These are phyloP conservation scores for Chondrosia reniformis DNA, from an alignment of 37 sponge, comb jelly and placozoan species.

Conservation along the genomic window DNA sequence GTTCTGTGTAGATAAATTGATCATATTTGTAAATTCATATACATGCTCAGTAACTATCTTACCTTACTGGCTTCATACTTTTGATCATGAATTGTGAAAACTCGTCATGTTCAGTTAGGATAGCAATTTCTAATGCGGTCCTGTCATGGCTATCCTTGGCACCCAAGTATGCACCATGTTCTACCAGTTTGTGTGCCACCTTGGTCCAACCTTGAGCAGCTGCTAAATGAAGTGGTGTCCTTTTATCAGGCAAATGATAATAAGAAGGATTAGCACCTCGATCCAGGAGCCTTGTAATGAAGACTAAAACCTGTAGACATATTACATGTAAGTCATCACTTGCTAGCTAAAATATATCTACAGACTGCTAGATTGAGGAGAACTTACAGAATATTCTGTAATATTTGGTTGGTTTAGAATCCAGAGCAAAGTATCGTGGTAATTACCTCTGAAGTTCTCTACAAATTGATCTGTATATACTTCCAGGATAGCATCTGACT, in stretches of 20 bases:
- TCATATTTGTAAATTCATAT: neutral
- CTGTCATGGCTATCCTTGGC: slow-evolving; percentile 24
- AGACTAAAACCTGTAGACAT: slow-evolving; percentile 5
- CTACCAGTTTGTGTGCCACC: slow-evolving; percentile 43
- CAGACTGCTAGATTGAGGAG: too few relatives aligned
- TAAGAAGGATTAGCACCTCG: slow-evolving; percentile 17
- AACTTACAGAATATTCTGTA: slow-evolving; percentile 38
- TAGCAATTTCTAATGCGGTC: slow-evolving; percentile 47
- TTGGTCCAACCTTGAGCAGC: slow-evolving; percentile 11
- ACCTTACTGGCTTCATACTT: slow-evolving; percentile 38
- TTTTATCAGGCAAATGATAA: neutral
- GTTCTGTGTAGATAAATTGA: too few relatives aligned
- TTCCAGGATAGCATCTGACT: slow-evolving; percentile 52
- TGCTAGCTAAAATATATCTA: too few relatives aligned
- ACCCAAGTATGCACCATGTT: slow-evolving; percentile 4
- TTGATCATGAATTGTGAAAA: slow-evolving; percentile 34
- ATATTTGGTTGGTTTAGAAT: slow-evolving; percentile 21
- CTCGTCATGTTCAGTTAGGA: slow-evolving; percentile 20
- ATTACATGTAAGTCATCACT: too few relatives aligned
- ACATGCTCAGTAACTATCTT: neutral
- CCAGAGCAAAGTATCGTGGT: slow-evolving; percentile 27
- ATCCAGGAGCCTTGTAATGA: slow-evolving; percentile 27
- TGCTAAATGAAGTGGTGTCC: slow-evolving; percentile 47
- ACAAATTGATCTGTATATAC: slow-evolving; percentile 42
- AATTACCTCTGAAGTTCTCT: neutral